Evolutionary conservation across 2,888 invertebrate genomes (phyloP).

Genomic region (Stratiomys singularior): DNA sequence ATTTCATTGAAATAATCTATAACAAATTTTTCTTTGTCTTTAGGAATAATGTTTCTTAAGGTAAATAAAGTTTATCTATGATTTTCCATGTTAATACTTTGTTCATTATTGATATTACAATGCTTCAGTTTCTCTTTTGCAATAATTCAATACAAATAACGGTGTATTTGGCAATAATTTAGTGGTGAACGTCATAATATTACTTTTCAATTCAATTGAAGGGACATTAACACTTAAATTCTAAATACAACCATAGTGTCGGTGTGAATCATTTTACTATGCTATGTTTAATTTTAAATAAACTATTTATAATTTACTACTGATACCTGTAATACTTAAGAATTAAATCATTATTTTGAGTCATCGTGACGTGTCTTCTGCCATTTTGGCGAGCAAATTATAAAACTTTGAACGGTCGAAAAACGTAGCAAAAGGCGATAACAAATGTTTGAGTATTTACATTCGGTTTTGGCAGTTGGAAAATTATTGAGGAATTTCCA

Average conservation of each 20-base stretch:
- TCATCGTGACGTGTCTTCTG: no score
- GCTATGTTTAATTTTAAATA: slow-evolving; percentile 5
- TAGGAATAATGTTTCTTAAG: no score
- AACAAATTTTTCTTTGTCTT: background rate
- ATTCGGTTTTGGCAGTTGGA: no score
- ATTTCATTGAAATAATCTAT: background rate
- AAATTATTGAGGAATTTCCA: no score
- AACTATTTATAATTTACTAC: background rate
- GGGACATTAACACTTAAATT: slow-evolving; percentile 52
- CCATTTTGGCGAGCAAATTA: no score
- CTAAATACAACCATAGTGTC: slow-evolving; percentile 52
- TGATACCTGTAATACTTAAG: no score
- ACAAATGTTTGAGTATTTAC: no score
- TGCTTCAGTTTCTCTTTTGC: background rate
- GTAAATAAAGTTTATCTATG: no score
- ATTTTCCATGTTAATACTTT: background rate
- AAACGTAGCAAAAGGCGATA: no score
- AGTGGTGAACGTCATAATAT: slow-evolving; percentile 3
- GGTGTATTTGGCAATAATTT: background rate
- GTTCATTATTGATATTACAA: background rate
- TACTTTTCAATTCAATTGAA: slow-evolving; percentile 36
- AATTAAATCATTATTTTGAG: no score
- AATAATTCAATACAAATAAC: background rate
- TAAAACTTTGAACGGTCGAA: no score
- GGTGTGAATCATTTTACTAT: slow-evolving; percentile 7